Evolutionary conservation across 1,140 invertebrate genomes (phyloP).

Genomic region (Pemphigus obesinymphae): DNA sequence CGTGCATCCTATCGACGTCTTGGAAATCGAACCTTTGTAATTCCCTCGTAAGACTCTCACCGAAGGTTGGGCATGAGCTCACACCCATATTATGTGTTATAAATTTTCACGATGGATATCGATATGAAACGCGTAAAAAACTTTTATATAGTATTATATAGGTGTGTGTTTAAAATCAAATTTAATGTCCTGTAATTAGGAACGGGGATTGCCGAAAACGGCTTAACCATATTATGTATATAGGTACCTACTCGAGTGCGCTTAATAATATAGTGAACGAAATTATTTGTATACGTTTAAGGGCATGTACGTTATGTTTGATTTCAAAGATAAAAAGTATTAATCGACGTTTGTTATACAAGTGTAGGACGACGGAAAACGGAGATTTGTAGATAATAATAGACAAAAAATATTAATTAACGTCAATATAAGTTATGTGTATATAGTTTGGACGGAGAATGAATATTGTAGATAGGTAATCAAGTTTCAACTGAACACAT

Average conservation of each 20-base stretch:
- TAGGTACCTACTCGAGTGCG: background rate
- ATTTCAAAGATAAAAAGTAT: slow-evolving; percentile 17
- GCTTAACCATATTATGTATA: too few species aligned
- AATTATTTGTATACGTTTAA: background rate
- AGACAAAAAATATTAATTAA: background rate
- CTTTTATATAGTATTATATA: too few species aligned
- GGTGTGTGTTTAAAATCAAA: background rate
- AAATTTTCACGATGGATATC: background rate
- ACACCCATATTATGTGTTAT: too few species aligned
- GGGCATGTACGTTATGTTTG: background rate
- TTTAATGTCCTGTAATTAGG: background rate
- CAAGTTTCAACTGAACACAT: background rate
- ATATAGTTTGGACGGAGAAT: background rate
- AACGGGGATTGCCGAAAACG: background rate
- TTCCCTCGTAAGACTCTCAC: too few species aligned
- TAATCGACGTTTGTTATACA: background rate
- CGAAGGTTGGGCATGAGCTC: too few species aligned
- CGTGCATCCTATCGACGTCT: too few species aligned
- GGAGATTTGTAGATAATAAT: background rate
- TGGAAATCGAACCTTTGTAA: too few species aligned
- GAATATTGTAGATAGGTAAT: background rate
- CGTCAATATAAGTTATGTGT: background rate
- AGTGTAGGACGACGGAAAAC: background rate
- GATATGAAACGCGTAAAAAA: too few species aligned
- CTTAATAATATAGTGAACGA: slow-evolving; percentile 4